phyloP scores from a whole-genome alignment of 2,888 invertebrate species.

The Quadriops clusia region DNA sequence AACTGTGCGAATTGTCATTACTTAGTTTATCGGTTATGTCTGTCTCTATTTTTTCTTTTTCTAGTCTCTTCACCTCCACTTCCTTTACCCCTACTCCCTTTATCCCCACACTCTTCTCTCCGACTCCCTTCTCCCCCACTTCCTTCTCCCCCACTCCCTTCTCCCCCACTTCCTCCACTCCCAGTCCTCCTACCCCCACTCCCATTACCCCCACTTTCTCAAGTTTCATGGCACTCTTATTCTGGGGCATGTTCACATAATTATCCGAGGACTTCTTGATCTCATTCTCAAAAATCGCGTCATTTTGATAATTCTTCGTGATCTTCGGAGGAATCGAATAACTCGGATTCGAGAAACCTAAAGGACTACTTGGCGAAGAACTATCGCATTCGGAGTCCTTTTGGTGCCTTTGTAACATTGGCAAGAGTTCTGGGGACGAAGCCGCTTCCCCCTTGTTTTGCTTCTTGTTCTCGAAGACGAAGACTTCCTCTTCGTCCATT shows the following conservation, averaged over 20 bases:
- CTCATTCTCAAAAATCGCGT: slow-evolving; percentile 18
- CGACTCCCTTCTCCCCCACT: too few species aligned
- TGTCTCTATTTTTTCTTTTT: too few species aligned
- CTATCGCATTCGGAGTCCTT: slow-evolving; percentile 17
- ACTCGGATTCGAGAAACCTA: slow-evolving; percentile 32
- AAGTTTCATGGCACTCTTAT: slow-evolving; percentile 33
- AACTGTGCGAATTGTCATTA: slow-evolving; percentile 21
- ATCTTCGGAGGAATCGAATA: slow-evolving; percentile 28
- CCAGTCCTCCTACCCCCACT: too few species aligned
- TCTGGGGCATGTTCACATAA: slow-evolving; percentile 43
- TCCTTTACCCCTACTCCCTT: too few species aligned
- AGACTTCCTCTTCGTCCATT: slow-evolving; percentile 32
- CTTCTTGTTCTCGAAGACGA: slow-evolving; percentile 40
- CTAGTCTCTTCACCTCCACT: slow-evolving; percentile 13
- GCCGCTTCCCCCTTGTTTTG: slow-evolving; percentile 20
- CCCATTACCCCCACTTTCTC: slow-evolving; percentile 9
- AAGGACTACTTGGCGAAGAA: slow-evolving; percentile 15
- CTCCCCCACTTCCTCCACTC: too few species aligned
- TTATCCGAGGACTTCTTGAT: slow-evolving; percentile 35
- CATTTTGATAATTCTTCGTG: slow-evolving; percentile 14
- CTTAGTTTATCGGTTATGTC: slow-evolving; percentile 14
- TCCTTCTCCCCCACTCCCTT: too few species aligned
- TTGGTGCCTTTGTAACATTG: slow-evolving; percentile 41
- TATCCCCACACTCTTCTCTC: too few species aligned
- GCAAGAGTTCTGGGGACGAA: slow-evolving; percentile 38